phyloP scores from a whole-genome alignment of 2,888 invertebrate genomes.

The Hoplodrina ambigua region DNA sequence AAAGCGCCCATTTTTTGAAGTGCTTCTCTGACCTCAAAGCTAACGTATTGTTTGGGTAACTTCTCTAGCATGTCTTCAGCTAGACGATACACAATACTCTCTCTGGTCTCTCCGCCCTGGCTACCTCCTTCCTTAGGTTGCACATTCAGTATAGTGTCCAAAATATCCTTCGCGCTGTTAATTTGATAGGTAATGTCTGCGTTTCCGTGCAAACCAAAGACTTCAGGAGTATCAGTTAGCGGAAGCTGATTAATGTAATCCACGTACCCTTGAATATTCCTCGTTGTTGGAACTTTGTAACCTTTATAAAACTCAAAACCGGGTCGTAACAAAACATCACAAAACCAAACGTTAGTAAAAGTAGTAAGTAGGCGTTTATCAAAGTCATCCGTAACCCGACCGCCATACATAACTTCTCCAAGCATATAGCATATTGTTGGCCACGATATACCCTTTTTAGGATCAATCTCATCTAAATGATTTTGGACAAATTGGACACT shows the following conservation, averaged over 20 bases:
- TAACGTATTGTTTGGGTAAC: conserved; percentile 95
- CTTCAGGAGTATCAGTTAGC: conserved; percentile 97
- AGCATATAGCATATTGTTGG: conserved; percentile 99
- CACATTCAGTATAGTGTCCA: conserved; percentile 98
- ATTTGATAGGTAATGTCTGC: conserved; percentile 99
- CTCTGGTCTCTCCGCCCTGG: conserved; percentile 97
- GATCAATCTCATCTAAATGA: conserved; percentile 98
- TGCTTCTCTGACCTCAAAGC: conserved; percentile 97
- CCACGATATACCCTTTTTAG: conserved; percentile 99
- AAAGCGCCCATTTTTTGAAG: conserved; percentile 97
- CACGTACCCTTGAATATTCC: conserved; percentile 94
- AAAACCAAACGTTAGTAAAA: conserved; percentile 98
- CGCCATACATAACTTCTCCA: conserved; percentile 97
- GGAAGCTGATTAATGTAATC: conserved; percentile 97
- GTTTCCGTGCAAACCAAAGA: conserved; percentile 98
- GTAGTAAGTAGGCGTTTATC: conserved; percentile 98
- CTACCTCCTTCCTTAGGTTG: conserved; percentile 98
- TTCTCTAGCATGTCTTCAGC: conserved; percentile 97
- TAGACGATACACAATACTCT: conserved; percentile 96
- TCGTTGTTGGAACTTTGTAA: conserved; percentile 96
- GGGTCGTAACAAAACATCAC: conserved; percentile 95
- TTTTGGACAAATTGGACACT: conserved; percentile 99
- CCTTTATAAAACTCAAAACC: conserved; percentile 98
- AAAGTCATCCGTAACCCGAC: conserved; percentile 98
- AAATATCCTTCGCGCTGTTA: conserved; percentile 97